Conservation (phyloP, 2,113 vertebrate species). For the Raphicerus campestris region DNA sequence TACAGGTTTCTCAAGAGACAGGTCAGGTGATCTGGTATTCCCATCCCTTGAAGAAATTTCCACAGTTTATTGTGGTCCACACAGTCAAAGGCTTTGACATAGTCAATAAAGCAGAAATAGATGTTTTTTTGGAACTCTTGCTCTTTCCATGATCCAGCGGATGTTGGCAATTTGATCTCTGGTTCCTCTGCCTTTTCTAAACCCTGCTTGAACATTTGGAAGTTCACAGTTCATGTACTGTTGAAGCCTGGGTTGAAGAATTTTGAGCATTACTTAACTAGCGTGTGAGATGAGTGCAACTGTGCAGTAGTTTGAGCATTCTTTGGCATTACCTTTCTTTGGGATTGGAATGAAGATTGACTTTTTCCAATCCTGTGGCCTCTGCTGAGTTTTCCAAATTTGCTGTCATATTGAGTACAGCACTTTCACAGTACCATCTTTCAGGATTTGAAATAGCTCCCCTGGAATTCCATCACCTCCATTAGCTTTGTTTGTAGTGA, state of each 20-base stretch:
- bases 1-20: background rate
- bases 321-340: background rate
- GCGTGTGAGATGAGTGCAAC: background rate
- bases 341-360: background rate
- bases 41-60: background rate
- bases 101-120: background rate
- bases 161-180: background rate
- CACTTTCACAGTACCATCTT: background rate
- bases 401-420: background rate
- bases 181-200: background rate
- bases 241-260: background rate
- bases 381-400: background rate
- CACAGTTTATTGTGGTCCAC: background rate
- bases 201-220: background rate
- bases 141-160: fast-evolving
- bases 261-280: background rate
- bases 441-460: background rate
- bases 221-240: fast-evolving
- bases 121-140: background rate
- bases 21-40: background rate
- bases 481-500: background rate
- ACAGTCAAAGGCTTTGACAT: background rate
- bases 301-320: background rate
- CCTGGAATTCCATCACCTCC: background rate
- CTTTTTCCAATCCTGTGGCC: background rate